These are phyloP conservation scores for Isichthys henryi DNA, from an alignment of 2,113 vertebrate species.

Conservation along the genomic window DNA sequence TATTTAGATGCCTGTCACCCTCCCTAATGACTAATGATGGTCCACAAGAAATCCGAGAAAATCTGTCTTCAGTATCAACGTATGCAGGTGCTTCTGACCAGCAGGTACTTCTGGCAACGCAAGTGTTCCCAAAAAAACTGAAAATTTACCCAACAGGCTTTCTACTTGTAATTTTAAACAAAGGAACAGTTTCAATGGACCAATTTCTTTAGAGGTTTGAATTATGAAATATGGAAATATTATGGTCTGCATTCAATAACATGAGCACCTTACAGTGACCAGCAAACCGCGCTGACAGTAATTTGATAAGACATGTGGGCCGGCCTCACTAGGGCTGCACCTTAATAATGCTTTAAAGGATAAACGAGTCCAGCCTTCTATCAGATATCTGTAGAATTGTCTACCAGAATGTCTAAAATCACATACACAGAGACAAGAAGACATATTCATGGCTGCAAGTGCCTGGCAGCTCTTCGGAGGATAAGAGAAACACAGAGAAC, in stretches of 20 bases:
- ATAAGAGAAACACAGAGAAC: no score
- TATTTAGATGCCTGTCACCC: not conserved
- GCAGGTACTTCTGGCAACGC: not conserved
- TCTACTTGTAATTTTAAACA: not conserved
- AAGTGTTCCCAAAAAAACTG: not conserved
- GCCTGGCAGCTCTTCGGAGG: no score
- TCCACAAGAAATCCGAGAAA: not conserved
- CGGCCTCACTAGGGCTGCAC: not conserved
- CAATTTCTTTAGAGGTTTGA: not conserved
- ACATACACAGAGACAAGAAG: no score
- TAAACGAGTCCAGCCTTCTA: no score
- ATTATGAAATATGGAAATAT: not conserved
- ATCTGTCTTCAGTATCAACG: not conserved
- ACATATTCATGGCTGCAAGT: no score
- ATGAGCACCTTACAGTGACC: not conserved
- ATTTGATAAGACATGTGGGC: not conserved
- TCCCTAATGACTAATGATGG: not conserved
- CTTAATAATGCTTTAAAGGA: not conserved
- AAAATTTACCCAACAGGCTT: not conserved
- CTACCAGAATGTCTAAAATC: no score
- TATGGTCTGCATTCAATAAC: not conserved
- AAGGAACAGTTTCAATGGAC: not conserved
- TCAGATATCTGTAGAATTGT: not conserved
- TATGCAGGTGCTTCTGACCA: not conserved
- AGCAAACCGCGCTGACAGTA: not conserved